phyloP scores from a whole-genome alignment of 2,888 invertebrate species.

The Andrena marginata region DNA sequence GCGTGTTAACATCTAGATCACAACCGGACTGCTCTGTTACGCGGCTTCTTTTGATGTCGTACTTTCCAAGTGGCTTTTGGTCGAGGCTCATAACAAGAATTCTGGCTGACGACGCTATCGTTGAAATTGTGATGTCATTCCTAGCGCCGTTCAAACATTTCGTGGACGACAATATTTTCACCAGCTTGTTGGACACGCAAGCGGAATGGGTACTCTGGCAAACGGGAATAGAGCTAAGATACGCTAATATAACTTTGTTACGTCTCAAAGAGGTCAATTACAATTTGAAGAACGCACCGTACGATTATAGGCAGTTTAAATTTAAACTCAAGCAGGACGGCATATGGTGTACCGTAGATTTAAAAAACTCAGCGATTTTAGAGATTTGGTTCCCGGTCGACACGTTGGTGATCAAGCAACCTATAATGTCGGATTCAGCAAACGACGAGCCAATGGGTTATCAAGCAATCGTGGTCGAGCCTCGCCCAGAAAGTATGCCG shows the following conservation, averaged over 20 bases:
- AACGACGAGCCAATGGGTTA: slow-evolving; percentile 87
- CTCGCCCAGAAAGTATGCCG: slow-evolving; percentile 92
- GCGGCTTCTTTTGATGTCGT: slow-evolving; percentile 95
- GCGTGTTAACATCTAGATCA: slow-evolving; percentile 85
- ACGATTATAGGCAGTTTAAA: slow-evolving; percentile 87
- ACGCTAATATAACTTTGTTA: slow-evolving; percentile 93
- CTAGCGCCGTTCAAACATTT: slow-evolving; percentile 91
- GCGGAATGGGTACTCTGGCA: slow-evolving; percentile 98
- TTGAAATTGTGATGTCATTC: slow-evolving; percentile 91
- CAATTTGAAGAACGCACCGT: slow-evolving; percentile 86
- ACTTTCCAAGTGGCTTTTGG: slow-evolving; percentile 99
- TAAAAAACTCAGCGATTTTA: slow-evolving; percentile 92
- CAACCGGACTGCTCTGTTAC: slow-evolving; percentile 88
- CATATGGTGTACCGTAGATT: slow-evolving; percentile 93
- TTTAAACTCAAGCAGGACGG: slow-evolving; percentile 93
- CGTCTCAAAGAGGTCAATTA: slow-evolving; percentile 93
- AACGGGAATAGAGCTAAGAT: slow-evolving; percentile 94
- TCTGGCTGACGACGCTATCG: slow-evolving; percentile 94
- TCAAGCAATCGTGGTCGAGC: slow-evolving; percentile 91
- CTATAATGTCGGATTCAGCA: slow-evolving; percentile 79
- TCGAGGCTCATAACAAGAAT: slow-evolving; percentile 96
- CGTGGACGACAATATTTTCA: slow-evolving; percentile 88
- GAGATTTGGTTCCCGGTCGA: slow-evolving; percentile 94
- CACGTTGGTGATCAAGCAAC: slow-evolving; percentile 87
- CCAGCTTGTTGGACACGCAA: slow-evolving; percentile 88